Evolutionary conservation across 2,797 vertebrate species (phyloP).

Genomic region (Delichon dasypus): DNA sequence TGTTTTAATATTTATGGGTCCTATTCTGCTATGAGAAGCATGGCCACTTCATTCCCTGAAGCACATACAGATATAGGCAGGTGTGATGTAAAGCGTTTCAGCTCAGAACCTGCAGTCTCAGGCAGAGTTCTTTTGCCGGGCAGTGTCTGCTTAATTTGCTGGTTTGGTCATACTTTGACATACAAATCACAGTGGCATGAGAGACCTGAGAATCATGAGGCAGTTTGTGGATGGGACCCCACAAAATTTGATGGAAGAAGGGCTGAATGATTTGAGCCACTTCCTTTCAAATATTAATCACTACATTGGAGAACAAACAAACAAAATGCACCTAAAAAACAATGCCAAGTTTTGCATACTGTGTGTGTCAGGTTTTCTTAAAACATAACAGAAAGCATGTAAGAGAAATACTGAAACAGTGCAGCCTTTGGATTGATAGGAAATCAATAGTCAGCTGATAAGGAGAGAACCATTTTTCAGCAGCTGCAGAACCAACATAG

Average conservation of each 20-base stretch:
- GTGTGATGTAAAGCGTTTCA: not conserved
- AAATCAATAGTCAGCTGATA: not conserved
- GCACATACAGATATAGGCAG: not conserved
- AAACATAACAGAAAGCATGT: not conserved
- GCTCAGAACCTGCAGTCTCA: not conserved
- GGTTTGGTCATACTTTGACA: not conserved
- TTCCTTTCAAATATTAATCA: not conserved
- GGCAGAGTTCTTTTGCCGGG: not conserved
- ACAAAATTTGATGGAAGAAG: not conserved
- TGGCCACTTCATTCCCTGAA: not conserved
- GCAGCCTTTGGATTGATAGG: not conserved
- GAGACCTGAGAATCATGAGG: not conserved
- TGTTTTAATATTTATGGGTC: not conserved
- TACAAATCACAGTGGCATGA: not conserved
- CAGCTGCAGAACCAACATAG: not conserved
- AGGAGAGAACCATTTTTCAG: not conserved
- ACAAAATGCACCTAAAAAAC: accelerated
- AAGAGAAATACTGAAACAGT: not conserved
- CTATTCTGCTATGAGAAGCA: not conserved
- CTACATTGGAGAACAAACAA: not conserved
- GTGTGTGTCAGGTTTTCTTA: not conserved
- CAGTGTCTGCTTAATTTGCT: not conserved
- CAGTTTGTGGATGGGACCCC: not conserved
- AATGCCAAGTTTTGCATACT: not conserved
- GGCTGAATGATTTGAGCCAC: not conserved